Conservation (phyloP, 2,888 invertebrate species). For the Seladonia tumulorum region DNA sequence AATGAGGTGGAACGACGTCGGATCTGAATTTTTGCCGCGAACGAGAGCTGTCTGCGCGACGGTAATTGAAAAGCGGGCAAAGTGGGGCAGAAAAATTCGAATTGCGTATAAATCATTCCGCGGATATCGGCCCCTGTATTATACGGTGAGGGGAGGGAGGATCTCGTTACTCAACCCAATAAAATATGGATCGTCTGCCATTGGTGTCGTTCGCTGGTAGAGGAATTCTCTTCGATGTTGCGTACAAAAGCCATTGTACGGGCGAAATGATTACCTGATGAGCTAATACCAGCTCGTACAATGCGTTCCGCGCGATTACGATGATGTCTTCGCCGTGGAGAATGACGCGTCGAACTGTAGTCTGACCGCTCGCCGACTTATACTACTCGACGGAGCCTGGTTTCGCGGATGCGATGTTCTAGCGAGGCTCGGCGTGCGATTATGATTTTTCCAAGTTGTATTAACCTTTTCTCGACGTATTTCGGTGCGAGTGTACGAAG, state of each 20-base stretch:
- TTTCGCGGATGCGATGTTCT: not conserved
- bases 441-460: not conserved
- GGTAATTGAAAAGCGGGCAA: not conserved
- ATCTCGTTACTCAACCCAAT: constrained; percentile 21
- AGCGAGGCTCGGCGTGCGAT: not conserved
- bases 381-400: not conserved
- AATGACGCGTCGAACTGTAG: not conserved
- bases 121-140: not conserved
- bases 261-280: not conserved
- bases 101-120: not conserved
- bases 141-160: not conserved
- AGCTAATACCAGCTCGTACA: not conserved
- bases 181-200: constrained; percentile 12
- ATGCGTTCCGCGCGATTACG: not conserved
- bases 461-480: not conserved
- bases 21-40: not conserved
- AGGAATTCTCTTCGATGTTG: not conserved
- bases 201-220: constrained; percentile 1
- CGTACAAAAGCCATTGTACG: not conserved
- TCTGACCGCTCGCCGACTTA: not conserved
- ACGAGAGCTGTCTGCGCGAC: not conserved
- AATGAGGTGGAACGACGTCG: not conserved
- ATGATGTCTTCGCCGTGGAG: not conserved
- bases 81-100: constrained; percentile 10
- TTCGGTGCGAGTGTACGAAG: not conserved